phyloP scores from a whole-genome alignment of 2,113 vertebrate genomes.

The human (Homo sapiens) region DNA sequence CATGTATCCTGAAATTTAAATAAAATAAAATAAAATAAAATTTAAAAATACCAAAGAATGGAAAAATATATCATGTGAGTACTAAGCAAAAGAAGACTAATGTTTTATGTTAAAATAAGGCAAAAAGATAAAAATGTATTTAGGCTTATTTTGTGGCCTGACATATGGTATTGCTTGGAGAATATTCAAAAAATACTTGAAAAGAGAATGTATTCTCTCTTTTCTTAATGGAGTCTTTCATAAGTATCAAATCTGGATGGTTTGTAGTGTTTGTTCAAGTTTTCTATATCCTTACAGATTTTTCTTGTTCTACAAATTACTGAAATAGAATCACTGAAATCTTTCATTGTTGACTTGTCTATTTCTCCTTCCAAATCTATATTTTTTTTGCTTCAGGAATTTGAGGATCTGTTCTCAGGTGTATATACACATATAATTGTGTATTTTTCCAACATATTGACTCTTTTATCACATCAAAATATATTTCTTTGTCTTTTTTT shows the following conservation, averaged over 20 bases:
- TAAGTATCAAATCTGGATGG: not conserved
- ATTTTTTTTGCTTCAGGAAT: not conserved
- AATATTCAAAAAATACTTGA: not conserved
- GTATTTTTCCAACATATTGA: not conserved
- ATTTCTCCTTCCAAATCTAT: not conserved
- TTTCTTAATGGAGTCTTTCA: not conserved
- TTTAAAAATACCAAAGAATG: not conserved
- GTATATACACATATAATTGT: not conserved
- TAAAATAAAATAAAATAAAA: too few relatives aligned
- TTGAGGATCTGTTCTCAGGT: not conserved
- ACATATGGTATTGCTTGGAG: not conserved
- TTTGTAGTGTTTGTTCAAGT: not conserved
- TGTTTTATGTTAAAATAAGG: not conserved
- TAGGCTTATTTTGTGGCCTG: not conserved
- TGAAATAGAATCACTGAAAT: not conserved
- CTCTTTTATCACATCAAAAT: not conserved
- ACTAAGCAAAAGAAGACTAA: not conserved
- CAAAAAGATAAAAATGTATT: not conserved
- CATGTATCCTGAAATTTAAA: too few relatives aligned
- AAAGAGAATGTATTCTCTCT: not conserved
- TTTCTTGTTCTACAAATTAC: not conserved
- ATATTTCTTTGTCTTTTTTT: not conserved
- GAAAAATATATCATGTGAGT: not conserved
- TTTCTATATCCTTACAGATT: not conserved
- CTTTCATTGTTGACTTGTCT: not conserved